phyloP scores from a whole-genome alignment of 2,888 invertebrate species.

The Hypomecis punctinalis region DNA sequence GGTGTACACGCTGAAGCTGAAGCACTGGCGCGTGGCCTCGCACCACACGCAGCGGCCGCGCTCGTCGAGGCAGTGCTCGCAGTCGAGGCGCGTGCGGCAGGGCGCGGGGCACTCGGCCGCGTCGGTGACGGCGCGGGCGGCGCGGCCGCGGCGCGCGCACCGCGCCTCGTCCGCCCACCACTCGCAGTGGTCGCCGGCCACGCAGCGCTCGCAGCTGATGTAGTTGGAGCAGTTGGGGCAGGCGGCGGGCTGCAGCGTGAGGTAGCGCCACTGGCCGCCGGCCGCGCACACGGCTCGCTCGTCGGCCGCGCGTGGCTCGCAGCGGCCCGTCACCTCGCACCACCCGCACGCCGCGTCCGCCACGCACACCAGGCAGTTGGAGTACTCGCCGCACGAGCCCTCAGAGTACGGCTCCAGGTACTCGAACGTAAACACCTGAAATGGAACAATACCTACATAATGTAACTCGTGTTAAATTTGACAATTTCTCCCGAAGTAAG shows the following conservation, averaged over 20 bases:
- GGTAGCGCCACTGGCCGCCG: slow-evolving; percentile 89
- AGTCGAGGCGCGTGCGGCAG: slow-evolving; percentile 91
- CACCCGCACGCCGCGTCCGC: slow-evolving; percentile 96
- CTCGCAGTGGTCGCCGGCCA: slow-evolving; percentile 92
- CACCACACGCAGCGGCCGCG: slow-evolving; percentile 98
- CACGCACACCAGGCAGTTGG: slow-evolving; percentile 94
- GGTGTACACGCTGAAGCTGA: slow-evolving; percentile 97
- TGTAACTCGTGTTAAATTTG: not conserved
- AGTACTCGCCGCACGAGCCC: slow-evolving; percentile 90
- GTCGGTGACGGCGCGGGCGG: slow-evolving; percentile 87
- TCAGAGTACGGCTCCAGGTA: slow-evolving; percentile 95
- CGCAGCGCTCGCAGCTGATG: slow-evolving; percentile 94
- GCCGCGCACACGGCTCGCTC: slow-evolving; percentile 86
- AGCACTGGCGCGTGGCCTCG: slow-evolving; percentile 95
- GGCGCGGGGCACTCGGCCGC: slow-evolving; percentile 90
- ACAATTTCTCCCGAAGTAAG: too few relatives aligned
- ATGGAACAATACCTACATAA: not conserved
- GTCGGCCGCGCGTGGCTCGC: slow-evolving; percentile 88
- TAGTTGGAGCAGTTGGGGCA: slow-evolving; percentile 96
- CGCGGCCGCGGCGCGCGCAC: slow-evolving; percentile 92
- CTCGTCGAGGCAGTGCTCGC: slow-evolving; percentile 93
- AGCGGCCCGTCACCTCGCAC: slow-evolving; percentile 92
- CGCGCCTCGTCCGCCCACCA: slow-evolving; percentile 96
- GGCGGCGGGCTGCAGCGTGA: slow-evolving; percentile 92
- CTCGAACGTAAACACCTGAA: slow-evolving; percentile 92